These are phyloP conservation scores for Rhyacophila brunnea DNA, from an alignment of 1,140 invertebrate genomes.

Conservation along the genomic window DNA sequence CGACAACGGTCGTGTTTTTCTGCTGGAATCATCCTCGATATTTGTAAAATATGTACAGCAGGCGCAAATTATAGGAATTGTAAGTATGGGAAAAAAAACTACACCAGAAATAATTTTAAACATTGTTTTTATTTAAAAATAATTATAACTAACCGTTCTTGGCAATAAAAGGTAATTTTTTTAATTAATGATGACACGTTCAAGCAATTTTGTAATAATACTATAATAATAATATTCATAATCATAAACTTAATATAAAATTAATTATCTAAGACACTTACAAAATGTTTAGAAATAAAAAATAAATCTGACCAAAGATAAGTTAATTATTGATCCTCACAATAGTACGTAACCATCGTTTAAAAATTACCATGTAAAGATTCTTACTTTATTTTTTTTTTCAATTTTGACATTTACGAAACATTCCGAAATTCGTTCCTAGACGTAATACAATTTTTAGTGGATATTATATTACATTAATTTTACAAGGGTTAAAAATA, in stretches of 20 bases:
- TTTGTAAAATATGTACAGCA: no score
- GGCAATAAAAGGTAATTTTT: constrained; percentile 34
- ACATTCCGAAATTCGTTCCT: constrained; percentile 27
- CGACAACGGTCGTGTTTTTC: no score
- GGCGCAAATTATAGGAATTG: no score
- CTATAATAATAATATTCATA: constrained; percentile 29
- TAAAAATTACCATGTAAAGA: constrained; percentile 8
- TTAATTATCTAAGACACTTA: constrained; percentile 24
- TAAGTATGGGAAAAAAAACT: not conserved
- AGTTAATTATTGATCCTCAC: not conserved
- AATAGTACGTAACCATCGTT: not conserved
- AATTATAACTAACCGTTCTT: constrained; percentile 36
- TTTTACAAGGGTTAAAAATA: constrained; percentile 17
- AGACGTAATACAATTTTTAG: constrained; percentile 30
- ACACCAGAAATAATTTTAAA: constrained; percentile 32
- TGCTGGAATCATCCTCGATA: no score
- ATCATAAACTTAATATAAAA: constrained; percentile 32
- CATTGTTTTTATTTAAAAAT: constrained; percentile 37
- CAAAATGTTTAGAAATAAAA: constrained; percentile 12
- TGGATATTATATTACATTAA: constrained; percentile 13
- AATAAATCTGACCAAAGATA: constrained; percentile 9
- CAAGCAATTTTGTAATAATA: constrained; percentile 17
- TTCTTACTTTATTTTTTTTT: constrained; percentile 22
- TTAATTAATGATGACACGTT: constrained; percentile 32
- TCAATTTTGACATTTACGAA: constrained; percentile 13